A percentile compares a stretch with the other conserved stretches of the same genome.
phyloP scores from a whole-genome alignment of 92 coral and sea anemone genomes.

The Virgularia gustaviana region DNA sequence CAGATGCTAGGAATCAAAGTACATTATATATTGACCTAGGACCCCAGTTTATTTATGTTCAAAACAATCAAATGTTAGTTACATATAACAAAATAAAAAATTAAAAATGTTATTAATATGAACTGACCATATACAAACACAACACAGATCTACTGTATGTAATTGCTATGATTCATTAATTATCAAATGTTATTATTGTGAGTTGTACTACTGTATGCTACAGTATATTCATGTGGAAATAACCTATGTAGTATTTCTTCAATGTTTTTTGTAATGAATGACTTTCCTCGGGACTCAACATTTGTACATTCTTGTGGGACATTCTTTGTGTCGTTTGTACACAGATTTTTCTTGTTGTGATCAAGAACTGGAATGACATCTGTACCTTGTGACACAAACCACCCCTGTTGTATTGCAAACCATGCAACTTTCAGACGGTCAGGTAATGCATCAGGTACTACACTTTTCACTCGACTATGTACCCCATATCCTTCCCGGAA shows the following conservation, averaged over 20 bases:
- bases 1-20: not conserved
- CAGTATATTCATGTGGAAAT: too few species aligned
- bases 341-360: constrained; percentile 11
- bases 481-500: constrained; percentile 35
- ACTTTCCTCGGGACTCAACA: not conserved
- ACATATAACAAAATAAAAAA: too few species aligned
- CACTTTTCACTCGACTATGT: not conserved
- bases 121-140: too few species aligned
- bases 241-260: not conserved
- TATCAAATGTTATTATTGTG: too few species aligned
- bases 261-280: not conserved
- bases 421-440: constrained; percentile 36
- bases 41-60: not conserved
- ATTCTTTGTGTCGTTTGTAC: not conserved
- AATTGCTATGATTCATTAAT: too few species aligned
- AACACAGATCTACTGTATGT: too few species aligned
- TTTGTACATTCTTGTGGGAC: not conserved
- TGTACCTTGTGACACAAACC: constrained; percentile 22
- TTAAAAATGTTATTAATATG: too few species aligned
- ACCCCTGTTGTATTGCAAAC: constrained; percentile 42
- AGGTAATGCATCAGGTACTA: constrained; percentile 29
- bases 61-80: not conserved
- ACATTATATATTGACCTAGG: constrained; percentile 19
- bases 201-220: too few species aligned
- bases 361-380: not conserved